phyloP scores from a whole-genome alignment of 1,140 invertebrate species.

The Aleiodes sp. region DNA sequence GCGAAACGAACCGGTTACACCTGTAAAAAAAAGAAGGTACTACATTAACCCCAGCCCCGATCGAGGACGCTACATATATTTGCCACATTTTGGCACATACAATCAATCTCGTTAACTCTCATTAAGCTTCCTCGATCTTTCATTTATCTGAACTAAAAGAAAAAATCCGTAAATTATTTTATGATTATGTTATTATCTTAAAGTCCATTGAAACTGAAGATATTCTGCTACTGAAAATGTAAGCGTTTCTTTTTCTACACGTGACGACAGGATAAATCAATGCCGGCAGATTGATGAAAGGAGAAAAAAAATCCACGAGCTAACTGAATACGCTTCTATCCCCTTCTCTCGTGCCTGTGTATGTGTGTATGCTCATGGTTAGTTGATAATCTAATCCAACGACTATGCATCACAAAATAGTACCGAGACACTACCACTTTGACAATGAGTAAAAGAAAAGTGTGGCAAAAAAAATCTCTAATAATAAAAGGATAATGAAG shows the following conservation, averaged over 20 bases:
- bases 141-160: background rate
- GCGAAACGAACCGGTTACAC: conserved; percentile 51
- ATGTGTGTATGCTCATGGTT: conserved; percentile 5
- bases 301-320: background rate
- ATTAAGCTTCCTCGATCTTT: background rate
- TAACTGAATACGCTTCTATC: conserved; percentile 7
- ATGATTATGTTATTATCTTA: too few relatives aligned
- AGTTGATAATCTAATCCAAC: conserved; percentile 33
- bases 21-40: conserved; percentile 42
- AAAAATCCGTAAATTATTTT: too few relatives aligned
- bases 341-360: background rate
- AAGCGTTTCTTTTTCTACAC: conserved; percentile 12
- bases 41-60: conserved; percentile 23
- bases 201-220: too few relatives aligned
- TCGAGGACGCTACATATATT: conserved; percentile 13
- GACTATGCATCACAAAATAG: conserved; percentile 27
- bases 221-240: background rate
- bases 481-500: too few relatives aligned
- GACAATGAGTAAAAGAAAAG: conserved; percentile 26
- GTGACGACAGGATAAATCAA: conserved; percentile 26
- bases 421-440: conserved; percentile 33
- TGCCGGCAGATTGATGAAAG: conserved; percentile 21
- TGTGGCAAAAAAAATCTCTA: background rate
- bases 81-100: conserved; percentile 8
- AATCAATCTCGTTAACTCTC: background rate